A percentile compares a stretch with the other conserved stretches of the same genome.
Conservation (phyloP, 1,140 invertebrate species). For the Anoplolepis gracilipes region DNA sequence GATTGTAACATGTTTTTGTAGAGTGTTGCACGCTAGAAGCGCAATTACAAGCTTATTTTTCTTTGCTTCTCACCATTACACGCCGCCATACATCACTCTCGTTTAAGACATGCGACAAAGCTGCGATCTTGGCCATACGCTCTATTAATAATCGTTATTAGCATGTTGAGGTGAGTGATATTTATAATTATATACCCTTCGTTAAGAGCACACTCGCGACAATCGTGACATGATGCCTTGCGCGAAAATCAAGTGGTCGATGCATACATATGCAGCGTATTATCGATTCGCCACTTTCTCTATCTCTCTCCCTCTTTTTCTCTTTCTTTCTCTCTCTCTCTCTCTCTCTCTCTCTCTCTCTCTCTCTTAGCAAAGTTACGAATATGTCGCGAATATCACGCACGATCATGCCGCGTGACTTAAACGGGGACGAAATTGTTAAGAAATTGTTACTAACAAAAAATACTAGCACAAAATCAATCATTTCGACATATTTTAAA, state of each 20-base stretch:
- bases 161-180: slow-evolving; percentile 56
- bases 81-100: slow-evolving; percentile 20
- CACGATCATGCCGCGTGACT: slow-evolving; percentile 47
- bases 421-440: slow-evolving; percentile 14
- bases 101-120: slow-evolving; percentile 54
- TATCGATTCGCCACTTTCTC: slow-evolving; percentile 63
- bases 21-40: not conserved
- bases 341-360: too few species aligned
- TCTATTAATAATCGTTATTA: slow-evolving; percentile 70
- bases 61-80: slow-evolving; percentile 23
- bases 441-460: slow-evolving; percentile 23
- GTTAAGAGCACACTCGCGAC: slow-evolving; percentile 63
- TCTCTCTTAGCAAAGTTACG: slow-evolving; percentile 52
- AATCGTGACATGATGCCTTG: slow-evolving; percentile 49
- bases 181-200: slow-evolving; percentile 64
- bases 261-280: slow-evolving; percentile 19
- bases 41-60: slow-evolving; percentile 47
- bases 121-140: slow-evolving; percentile 57
- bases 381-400: slow-evolving; percentile 57
- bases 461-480: not conserved
- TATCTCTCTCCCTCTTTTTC: not conserved
- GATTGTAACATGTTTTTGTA: not conserved
- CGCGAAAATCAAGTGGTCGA: slow-evolving; percentile 36
- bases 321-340: too few species aligned
- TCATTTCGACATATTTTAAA: not conserved